Evolutionary conservation across 2,113 vertebrate species (phyloP).

Genomic region (Megaptera novaeangliae): DNA sequence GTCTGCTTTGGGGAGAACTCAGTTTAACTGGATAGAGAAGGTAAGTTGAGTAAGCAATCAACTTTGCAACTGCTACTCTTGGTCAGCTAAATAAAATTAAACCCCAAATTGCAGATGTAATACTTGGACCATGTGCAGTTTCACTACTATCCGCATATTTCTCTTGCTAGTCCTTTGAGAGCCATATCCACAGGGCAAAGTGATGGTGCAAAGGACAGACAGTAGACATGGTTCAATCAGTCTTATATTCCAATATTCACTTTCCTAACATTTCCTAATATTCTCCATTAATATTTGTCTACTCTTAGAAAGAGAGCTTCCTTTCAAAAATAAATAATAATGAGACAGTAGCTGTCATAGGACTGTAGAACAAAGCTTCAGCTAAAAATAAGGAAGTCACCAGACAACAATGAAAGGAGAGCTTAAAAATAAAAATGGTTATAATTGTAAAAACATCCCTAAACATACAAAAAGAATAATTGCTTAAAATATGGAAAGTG

Average conservation of each 20-base stretch:
- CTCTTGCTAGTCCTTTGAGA: not conserved
- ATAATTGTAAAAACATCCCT: not conserved
- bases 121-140: not conserved
- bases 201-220: not conserved
- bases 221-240: not conserved
- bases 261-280: not conserved
- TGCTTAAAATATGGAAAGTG: not conserved
- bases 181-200: not conserved
- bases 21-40: not conserved
- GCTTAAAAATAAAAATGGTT: not conserved
- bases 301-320: not conserved
- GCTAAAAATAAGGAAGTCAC: not conserved
- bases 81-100: too few species aligned
- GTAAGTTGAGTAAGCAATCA: not conserved
- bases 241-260: not conserved
- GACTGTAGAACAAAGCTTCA: not conserved
- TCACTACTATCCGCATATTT: not conserved
- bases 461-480: not conserved
- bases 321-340: not conserved
- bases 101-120: not conserved
- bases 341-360: too few species aligned
- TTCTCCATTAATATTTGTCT: not conserved
- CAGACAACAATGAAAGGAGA: not conserved
- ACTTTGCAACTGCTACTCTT: not conserved
- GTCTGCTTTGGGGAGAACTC: not conserved